Percentiles rank a stretch among this genome's conserved stretches.
phyloP scores from a whole-genome alignment of 1,140 invertebrate species.

The Globodera ellingtonae region DNA sequence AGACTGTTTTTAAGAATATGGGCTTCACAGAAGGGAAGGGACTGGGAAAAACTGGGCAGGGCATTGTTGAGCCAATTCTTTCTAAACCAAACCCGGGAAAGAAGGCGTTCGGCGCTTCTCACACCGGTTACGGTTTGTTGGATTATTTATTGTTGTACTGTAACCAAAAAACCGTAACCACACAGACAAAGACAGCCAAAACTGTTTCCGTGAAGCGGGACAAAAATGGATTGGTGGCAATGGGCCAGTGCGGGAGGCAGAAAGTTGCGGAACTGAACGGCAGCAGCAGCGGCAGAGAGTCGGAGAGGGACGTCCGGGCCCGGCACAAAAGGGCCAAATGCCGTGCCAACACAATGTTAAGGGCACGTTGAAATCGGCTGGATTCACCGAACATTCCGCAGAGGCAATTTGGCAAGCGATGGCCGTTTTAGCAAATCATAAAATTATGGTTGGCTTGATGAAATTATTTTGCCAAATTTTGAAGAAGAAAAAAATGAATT shows the following conservation, averaged over 20 bases:
- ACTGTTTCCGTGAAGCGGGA: background rate
- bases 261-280: background rate
- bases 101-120: background rate
- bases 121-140: background rate
- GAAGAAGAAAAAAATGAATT: background rate
- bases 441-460: constrained; percentile 5
- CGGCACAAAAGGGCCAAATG: background rate
- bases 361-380: background rate
- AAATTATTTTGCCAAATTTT: constrained; percentile 9
- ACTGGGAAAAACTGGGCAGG: constrained; percentile 1
- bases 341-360: constrained; percentile 9
- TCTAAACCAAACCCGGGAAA: background rate
- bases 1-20: background rate
- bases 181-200: too few species aligned
- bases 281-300: background rate
- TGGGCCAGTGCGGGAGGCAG: background rate
- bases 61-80: constrained; percentile 3
- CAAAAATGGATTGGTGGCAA: background rate
- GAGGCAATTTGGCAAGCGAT: constrained; percentile 19
- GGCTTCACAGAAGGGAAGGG: constrained; percentile 3
- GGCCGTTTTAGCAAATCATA: constrained; percentile 6
- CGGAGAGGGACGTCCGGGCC: background rate
- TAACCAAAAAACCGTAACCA: too few species aligned
- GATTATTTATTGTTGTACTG: too few species aligned
- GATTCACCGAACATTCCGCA: background rate